Percentiles rank a stretch among this genome's conserved stretches.
Evolutionary conservation across 1,140 invertebrate genomes (phyloP).

Genomic region (Pogonomyrmex barbatus): DNA sequence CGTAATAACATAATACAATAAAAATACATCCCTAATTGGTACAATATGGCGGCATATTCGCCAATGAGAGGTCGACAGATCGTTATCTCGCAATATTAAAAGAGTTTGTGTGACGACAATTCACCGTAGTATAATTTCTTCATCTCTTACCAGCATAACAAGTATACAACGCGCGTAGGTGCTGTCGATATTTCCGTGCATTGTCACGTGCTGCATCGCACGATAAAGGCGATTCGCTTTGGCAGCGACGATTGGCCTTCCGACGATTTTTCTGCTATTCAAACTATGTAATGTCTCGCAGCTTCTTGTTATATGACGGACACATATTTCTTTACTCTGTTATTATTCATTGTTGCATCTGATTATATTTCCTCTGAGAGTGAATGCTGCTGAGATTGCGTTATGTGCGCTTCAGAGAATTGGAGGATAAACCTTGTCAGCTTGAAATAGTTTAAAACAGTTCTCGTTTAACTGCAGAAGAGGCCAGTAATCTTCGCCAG

Average conservation of each 20-base stretch:
- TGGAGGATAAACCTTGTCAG: background rate
- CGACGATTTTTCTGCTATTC: background rate
- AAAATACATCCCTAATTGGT: conserved; percentile 44
- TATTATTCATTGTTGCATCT: background rate
- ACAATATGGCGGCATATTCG: background rate
- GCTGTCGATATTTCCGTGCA: background rate
- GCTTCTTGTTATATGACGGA: background rate
- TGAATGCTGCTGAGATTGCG: background rate
- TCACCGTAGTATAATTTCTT: conserved; percentile 5
- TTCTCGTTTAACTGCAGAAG: background rate
- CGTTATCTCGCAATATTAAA: conserved; percentile 20
- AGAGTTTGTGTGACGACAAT: background rate
- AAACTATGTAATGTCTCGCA: background rate
- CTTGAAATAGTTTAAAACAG: conserved; percentile 41
- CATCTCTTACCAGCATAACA: background rate
- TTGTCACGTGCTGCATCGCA: background rate
- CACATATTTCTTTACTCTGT: background rate
- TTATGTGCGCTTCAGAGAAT: background rate
- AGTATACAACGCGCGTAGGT: background rate
- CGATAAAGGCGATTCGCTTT: background rate
- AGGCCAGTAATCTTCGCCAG: background rate
- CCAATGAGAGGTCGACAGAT: conserved; percentile 9
- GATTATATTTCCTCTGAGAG: background rate
- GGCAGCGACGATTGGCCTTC: background rate
- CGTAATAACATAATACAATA: conserved; percentile 1